Evolutionary conservation across 2,888 invertebrate genomes (phyloP), one percentile per base, ranked within the genome.

Genomic region (Charanyca ferruginea): DNA sequence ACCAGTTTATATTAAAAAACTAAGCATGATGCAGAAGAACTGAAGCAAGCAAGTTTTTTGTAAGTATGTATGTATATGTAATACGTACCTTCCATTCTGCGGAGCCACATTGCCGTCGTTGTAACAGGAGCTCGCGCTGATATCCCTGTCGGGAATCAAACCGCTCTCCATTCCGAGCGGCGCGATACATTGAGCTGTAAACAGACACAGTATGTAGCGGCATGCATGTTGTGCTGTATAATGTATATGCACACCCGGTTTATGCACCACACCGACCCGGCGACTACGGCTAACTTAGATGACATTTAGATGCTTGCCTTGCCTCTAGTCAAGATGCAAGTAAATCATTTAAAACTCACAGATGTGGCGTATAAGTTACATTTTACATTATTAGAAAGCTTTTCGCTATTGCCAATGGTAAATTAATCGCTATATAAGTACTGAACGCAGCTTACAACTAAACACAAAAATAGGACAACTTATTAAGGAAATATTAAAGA

Each of bases 81-180:
- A 55, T 59, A 83, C 84, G 32, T 67, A 98, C 98, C 98, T 97
- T 93, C 97, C 98, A 89, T 98, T 97, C 86, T 97, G 97, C 53
- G 98, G 98, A 80, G 98, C 98, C 73, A 98, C 98, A 90, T 97
- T 98, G 87, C 97, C 97, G 85, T 97, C 96, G 93, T 98, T 98
- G 95, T 98, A 98, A 81, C 98, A 97, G 51, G 98, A 98, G 91
- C 98, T 98, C 77, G 98, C 98, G 67, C 96, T 97, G 88, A 98
- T 97, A 91, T 98, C 98, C 85, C 96, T 96, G 94, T 98, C 98
- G 84, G 97, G 96, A 87, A 98, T 98, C 83, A 96, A 96, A 70
- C 98, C 97, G 81, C 97, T 97, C 95, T 98, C 98, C 98, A 98
- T 98, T 72, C 98, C 98, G 89, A 98, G 96, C 57, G 98, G 97